Evolutionary conservation across 2,888 invertebrate genomes (phyloP).

Genomic region (Vannuccia rotundouncinata): DNA sequence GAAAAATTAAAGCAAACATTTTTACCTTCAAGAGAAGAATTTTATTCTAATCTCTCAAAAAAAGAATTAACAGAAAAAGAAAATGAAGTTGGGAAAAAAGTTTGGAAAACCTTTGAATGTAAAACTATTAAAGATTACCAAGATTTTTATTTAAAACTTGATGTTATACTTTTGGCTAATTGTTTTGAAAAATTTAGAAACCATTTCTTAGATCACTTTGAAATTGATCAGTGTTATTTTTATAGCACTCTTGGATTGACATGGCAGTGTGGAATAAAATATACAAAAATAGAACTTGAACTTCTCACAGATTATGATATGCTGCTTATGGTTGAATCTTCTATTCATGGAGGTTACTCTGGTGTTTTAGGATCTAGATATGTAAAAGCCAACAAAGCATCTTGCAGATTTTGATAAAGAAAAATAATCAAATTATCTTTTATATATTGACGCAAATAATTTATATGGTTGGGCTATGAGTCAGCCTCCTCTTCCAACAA

Average conservation of each 20-base stretch:
- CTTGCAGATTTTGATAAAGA: no score
- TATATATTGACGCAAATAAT: neutral
- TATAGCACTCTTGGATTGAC: constrained; percentile 39
- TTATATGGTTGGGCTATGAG: neutral
- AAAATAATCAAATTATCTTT: no score
- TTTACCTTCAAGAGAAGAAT: neutral
- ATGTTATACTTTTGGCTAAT: constrained; percentile 35
- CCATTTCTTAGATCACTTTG: neutral
- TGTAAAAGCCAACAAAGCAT: constrained; percentile 40
- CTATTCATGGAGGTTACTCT: constrained; percentile 40
- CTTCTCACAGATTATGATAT: constrained; percentile 40
- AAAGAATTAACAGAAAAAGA: neutral
- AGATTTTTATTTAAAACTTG: constrained; percentile 40
- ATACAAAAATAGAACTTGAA: constrained; percentile 40
- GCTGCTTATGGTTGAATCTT: constrained; percentile 38
- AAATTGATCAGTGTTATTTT: constrained; percentile 2
- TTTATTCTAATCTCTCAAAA: neutral
- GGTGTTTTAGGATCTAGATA: constrained; percentile 39
- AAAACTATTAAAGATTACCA: constrained; percentile 40
- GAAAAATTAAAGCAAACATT: neutral
- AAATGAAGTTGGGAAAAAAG: constrained; percentile 12
- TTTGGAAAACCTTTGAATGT: neutral
- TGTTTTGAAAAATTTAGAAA: neutral
- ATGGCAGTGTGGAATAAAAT: constrained; percentile 41
- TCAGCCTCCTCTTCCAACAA: neutral